phyloP scores from a whole-genome alignment of 1,140 invertebrate genomes.

The Augochlora pura region DNA sequence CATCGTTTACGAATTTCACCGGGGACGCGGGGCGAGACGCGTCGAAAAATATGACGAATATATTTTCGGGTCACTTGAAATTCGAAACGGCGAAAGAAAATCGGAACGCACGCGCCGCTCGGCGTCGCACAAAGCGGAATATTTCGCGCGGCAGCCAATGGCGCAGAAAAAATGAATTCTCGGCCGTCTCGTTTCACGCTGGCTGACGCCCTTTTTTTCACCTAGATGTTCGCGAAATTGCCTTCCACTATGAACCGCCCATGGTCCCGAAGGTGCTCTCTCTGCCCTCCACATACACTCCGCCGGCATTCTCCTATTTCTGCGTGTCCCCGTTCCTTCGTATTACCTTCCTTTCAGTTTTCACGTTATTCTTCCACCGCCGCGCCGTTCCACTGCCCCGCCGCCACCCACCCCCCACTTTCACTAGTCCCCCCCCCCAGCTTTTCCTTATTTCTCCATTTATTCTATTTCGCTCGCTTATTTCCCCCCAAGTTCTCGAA shows the following conservation, averaged over 20 bases:
- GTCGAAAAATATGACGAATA: too few relatives aligned
- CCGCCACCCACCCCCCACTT: too few relatives aligned
- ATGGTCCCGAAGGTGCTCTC: slow-evolving; percentile 40
- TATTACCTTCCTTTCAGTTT: not conserved
- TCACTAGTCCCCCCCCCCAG: too few relatives aligned
- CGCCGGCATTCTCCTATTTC: not conserved
- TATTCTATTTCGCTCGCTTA: too few relatives aligned
- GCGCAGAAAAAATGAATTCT: slow-evolving; percentile 39
- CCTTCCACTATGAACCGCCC: slow-evolving; percentile 34
- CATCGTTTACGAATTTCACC: too few relatives aligned
- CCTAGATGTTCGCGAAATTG: slow-evolving; percentile 46
- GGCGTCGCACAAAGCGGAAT: slow-evolving; percentile 9
- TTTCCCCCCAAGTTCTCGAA: too few relatives aligned
- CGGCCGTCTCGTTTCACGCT: slow-evolving; percentile 43
- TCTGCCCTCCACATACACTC: not conserved
- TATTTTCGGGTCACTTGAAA: too few relatives aligned
- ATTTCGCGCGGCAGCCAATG: slow-evolving; percentile 23
- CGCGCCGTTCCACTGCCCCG: too few relatives aligned
- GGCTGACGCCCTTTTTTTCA: slow-evolving; percentile 26
- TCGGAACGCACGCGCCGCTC: too few relatives aligned
- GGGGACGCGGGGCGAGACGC: too few relatives aligned
- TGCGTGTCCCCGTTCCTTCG: not conserved
- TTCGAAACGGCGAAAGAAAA: too few relatives aligned
- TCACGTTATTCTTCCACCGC: not conserved
- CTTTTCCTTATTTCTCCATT: too few relatives aligned